Evolutionary conservation across 92 coral and sea anemone species (phyloP).

Genomic region (Porites rus): DNA sequence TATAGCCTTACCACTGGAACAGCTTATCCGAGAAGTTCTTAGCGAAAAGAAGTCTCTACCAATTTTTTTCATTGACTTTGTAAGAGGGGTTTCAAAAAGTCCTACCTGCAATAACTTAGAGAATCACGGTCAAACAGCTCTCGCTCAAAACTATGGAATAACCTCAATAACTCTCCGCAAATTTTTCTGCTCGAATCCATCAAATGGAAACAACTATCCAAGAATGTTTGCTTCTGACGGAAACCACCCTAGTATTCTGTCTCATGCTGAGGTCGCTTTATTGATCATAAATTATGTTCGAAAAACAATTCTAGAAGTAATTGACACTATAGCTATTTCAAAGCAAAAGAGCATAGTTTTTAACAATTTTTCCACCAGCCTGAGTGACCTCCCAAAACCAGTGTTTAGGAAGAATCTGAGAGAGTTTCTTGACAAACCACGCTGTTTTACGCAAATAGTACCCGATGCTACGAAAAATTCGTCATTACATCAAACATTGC

Average conservation of each 20-base stretch:
- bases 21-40: slow-evolving; percentile 57
- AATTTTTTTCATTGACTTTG: slow-evolving; percentile 50
- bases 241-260: slow-evolving; percentile 37
- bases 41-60: slow-evolving; percentile 39
- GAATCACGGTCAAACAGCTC: slow-evolving; percentile 56
- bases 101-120: slow-evolving; percentile 54
- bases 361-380: not conserved
- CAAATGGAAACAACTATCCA: not conserved
- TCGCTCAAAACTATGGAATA: slow-evolving; percentile 55
- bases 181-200: slow-evolving; percentile 43
- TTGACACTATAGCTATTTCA: slow-evolving; percentile 6
- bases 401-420: slow-evolving; percentile 14
- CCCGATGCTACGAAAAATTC: slow-evolving; percentile 33
- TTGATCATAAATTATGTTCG: slow-evolving; percentile 60
- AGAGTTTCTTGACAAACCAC: slow-evolving; percentile 33
- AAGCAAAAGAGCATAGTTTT: not conserved
- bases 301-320: slow-evolving; percentile 21
- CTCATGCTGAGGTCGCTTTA: slow-evolving; percentile 57
- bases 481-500: slow-evolving; percentile 18
- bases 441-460: slow-evolving; percentile 58
- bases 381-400: slow-evolving; percentile 4
- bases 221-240: slow-evolving; percentile 52
- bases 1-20: slow-evolving; percentile 52
- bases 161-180: slow-evolving; percentile 59
- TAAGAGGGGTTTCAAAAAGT: not conserved